phyloP scores from a whole-genome alignment of 2,888 invertebrate genomes.

The Drosophila pseudotalamancana region DNA sequence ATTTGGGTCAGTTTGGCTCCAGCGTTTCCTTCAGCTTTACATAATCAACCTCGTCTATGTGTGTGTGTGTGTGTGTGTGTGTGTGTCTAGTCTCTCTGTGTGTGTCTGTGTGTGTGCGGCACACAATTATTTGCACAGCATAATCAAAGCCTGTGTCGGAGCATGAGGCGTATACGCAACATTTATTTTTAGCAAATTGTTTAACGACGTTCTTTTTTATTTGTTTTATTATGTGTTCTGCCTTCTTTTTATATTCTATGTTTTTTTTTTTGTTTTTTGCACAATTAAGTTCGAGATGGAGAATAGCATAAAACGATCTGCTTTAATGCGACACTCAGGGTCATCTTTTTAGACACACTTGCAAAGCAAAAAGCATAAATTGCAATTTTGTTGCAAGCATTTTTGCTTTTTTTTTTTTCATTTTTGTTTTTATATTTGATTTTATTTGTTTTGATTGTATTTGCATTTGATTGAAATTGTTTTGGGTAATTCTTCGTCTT shows the following conservation, averaged over 20 bases:
- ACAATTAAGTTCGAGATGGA: slow-evolving; percentile 58
- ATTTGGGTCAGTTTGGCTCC: slow-evolving; percentile 72
- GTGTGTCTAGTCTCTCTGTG: not conserved
- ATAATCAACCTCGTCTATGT: slow-evolving; percentile 51
- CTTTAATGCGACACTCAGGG: not conserved
- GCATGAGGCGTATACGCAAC: slow-evolving; percentile 71
- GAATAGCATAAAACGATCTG: slow-evolving; percentile 19
- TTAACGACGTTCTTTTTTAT: slow-evolving; percentile 49
- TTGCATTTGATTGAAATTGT: not conserved
- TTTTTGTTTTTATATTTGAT: not conserved
- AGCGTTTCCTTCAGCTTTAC: slow-evolving; percentile 42
- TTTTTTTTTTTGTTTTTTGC: slow-evolving; percentile 33
- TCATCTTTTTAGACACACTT: not conserved
- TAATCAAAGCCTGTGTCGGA: slow-evolving; percentile 61
- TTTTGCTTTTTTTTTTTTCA: not conserved
- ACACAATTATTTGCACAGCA: slow-evolving; percentile 58
- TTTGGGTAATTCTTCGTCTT: not conserved
- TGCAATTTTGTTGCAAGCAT: not conserved
- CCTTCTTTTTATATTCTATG: not conserved
- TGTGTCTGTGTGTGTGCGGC: slow-evolving; percentile 17
- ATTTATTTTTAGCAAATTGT: slow-evolving; percentile 76
- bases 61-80: slow-evolving; percentile 3
- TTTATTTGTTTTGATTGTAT: not conserved
- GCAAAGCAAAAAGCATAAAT: not conserved
- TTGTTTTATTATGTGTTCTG: slow-evolving; percentile 2